Conservation (phyloP, 2,797 vertebrate genomes). For the Saxicola maurus region DNA sequence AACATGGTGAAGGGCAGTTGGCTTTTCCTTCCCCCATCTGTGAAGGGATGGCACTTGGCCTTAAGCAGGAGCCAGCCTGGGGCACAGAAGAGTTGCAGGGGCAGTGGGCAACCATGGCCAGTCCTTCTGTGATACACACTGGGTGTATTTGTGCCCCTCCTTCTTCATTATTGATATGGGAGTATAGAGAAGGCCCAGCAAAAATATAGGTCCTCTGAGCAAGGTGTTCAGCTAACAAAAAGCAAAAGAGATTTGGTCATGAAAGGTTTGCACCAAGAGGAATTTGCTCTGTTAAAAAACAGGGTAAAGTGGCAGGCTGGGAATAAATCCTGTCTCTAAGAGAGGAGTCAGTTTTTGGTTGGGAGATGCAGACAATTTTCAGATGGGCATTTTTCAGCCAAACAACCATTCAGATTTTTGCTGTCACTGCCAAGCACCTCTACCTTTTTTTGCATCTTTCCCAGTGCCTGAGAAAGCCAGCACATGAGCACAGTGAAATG, state of each 20-base stretch:
- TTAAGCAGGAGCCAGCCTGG: not conserved
- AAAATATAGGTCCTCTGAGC: not conserved
- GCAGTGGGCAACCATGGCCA: not conserved
- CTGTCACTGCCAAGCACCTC: not conserved
- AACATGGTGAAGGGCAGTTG: not conserved
- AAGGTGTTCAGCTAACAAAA: not conserved
- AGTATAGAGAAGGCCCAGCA: not conserved
- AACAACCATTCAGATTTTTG: not conserved
- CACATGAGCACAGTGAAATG: not conserved
- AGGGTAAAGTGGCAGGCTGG: not conserved
- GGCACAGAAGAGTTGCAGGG: not conserved
- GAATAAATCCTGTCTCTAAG: not conserved
- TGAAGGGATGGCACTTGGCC: fast-evolving
- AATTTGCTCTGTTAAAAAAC: not conserved
- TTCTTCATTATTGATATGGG: not conserved
- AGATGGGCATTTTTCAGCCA: not conserved
- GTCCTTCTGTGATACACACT: not conserved
- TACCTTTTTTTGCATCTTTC: not conserved
- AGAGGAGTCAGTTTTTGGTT: not conserved
- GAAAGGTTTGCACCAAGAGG: not conserved
- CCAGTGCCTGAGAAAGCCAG: not conserved
- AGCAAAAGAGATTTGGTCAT: not conserved
- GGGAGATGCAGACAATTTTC: not conserved
- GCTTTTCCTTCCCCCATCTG: not conserved
- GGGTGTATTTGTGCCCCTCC: not conserved